Evolutionary conservation across 2,113 vertebrate species (phyloP), one percentile per base, ranked within the genome.

Genomic region (Tragelaphus buxtoni): DNA sequence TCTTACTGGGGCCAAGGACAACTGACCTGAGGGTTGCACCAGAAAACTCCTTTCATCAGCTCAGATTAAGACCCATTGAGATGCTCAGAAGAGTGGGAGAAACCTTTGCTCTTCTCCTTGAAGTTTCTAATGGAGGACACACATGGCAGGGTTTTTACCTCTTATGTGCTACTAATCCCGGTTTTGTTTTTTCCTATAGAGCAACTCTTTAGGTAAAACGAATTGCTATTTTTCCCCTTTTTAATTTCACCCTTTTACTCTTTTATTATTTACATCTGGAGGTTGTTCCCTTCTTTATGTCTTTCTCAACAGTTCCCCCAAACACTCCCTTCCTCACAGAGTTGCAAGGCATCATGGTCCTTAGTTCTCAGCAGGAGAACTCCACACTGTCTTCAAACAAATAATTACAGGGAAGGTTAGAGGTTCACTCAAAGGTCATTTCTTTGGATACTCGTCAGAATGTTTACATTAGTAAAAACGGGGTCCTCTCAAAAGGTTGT

Each of bases 341-440:
- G 98, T 98, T 99, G 99, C 97, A 98, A 99, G 98, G 98, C 98
- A 99, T 99, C 99, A 99, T 98, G 99, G 98, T 98, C 98, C 98
- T 98, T 94, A 98, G 98, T 98, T 99, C 99, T 99, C 99, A 99
- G 99, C 99, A 97, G 99, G 99, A 99, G 99, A 99, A 99, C 99
- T 99, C 99, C 98, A 99, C 99, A 99, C 99, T 99, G 99, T 99
- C 99, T 99, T 99, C 99, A 99, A 99, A 99, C 99, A 99, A 99
- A 99, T 99, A 99, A 99, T 99, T 99, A 99, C 99, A 98, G 98
- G 98, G 98, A 99, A 99, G 99, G 99, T 99, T 99, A 99, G 99
- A 99, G 99, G 99, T 99, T 99, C 99, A 98, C 97, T 94, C 97
- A 98, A 98, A 99, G 99, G 99, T 99, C 99, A 99, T 99, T 99